Base-by-base conservation (phyloP, 2,797 vertebrate genomes). In the Chaenodraco wilsoni region DNA sequence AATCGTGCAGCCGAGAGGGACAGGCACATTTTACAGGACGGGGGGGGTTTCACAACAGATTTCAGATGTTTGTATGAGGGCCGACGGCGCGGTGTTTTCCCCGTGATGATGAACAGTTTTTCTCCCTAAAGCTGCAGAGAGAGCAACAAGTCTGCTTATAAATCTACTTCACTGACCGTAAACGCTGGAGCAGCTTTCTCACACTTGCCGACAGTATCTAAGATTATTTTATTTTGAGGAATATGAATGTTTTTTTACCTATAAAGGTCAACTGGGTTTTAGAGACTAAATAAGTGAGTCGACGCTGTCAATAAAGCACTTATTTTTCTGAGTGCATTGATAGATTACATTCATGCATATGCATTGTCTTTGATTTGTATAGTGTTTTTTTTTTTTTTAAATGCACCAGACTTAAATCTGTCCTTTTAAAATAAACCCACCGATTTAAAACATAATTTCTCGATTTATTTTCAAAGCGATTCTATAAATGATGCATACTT, bases 21-120 rank as follows among this genome's bases (percentile, higher is more conserved):
- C 33, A 48, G 33, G 43, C 9, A 33, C 37, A 67, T 71, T 84
- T 81, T 72, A 67, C 65, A 23, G 40, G 5, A 8, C 40, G 50
- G n/a, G 21, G 43, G 65, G 69, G 4, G 71, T 66, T 80, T 58
- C 65, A 50, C 31, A 79, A 76, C 52, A 46, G 37, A 66, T 76
- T 68, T 69, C 13, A 73, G 55, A 76, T 74, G 50, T 88, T 76
- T 81, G 45, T 45, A 23, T 45, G 44, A 77, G 59, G 74, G 70
- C 74, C 61, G 59, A 58, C 63, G 68, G 58, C 64, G 76, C 63
- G 23, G 41, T 37, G 33, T 37, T 58, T 48, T 52, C 45, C 17
- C 56, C n/a, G 19, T 73, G 54, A 48, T 62, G 64, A 81, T 72
- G 40, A 69, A 73, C 44, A 5, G 5, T 11, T 43, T 14, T 14